Evolutionary conservation across 2,888 invertebrate species (phyloP), one percentile per base, ranked within the genome.

Genomic region (Cecidostiba fungosa): DNA sequence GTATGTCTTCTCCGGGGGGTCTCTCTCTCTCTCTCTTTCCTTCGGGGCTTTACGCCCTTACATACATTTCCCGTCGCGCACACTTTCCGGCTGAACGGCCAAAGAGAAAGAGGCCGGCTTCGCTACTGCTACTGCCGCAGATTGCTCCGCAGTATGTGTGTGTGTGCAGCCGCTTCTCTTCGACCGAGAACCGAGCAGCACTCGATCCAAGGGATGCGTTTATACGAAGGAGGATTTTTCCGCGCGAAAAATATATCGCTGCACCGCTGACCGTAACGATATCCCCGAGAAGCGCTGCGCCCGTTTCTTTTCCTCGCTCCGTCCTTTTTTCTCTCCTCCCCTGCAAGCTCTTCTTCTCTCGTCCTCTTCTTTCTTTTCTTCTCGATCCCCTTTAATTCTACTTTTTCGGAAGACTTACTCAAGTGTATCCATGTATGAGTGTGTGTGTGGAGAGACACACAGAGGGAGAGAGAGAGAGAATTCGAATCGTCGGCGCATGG

Each of bases 31-130:
- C 43, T 10, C 43, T 43, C 12, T 19, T 6, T 32, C 32, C 36
- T 50, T 29, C 12, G 50, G 74, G 47, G n/a, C 54, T 73, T 73
- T 81, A 82, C 62, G 76, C 76, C 70, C 36, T 76, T 82, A 54
- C 82, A 70, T 77, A 69, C 73, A 77, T 82, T 82, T 74, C 47
- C 59, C 47, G 16, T 39, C 32, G 72, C 39, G 39, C 72, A 43
- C 74, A 47, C 39, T 72, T 72, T 72, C 43, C 43, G 43, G 23
- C 29, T n/a, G 54, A 32, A n/a, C 32, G 32, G 19, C 47, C 47
- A 78, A 72, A 54, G 23, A 72, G 72, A 32, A 54, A 80, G n/a
- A 43, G 16, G 54, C 54, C 54, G 19, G 54, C 54, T 54, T 19
- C 54, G 47, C 47, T 12, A 5, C 54, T 12, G 14, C 47, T 16